Percentiles rank a stretch among this genome's conserved stretches.
Conservation (phyloP, 2,888 invertebrate species). For the Microdon myrmicae region DNA sequence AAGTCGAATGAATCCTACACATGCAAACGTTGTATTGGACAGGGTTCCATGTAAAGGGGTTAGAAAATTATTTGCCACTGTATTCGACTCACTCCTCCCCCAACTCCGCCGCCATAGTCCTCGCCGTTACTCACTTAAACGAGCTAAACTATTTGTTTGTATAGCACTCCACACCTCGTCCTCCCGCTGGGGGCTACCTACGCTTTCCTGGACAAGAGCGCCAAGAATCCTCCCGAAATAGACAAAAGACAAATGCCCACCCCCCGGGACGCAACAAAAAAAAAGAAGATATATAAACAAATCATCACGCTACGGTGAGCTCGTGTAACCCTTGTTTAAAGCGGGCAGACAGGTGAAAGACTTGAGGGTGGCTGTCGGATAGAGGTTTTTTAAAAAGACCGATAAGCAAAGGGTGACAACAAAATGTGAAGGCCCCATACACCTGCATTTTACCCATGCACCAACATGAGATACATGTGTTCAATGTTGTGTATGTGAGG, state of each 20-base stretch:
- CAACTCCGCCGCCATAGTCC: not conserved
- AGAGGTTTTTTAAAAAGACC: slow-evolving; percentile 28
- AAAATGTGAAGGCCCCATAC: too few relatives aligned
- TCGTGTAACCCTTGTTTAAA: slow-evolving; percentile 22
- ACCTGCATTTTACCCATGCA: slow-evolving; percentile 32
- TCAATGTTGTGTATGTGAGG: too few relatives aligned
- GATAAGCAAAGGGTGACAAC: slow-evolving; percentile 39
- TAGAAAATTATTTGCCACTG: slow-evolving; percentile 23
- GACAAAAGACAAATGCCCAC: not conserved
- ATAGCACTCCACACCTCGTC: too few relatives aligned
- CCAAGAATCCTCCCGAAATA: slow-evolving; percentile 28
- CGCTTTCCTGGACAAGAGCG: slow-evolving; percentile 9
- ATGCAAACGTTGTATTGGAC: too few relatives aligned
- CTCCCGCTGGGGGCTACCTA: too few relatives aligned
- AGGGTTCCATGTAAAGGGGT: too few relatives aligned
- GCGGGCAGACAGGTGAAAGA: too few relatives aligned
- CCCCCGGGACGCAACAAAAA: not conserved
- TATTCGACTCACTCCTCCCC: slow-evolving; percentile 4
- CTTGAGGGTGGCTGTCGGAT: slow-evolving; percentile 5
- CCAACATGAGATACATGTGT: not conserved
- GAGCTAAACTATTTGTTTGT: slow-evolving; percentile 28
- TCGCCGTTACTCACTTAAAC: slow-evolving; percentile 32
- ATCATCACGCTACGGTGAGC: slow-evolving; percentile 53
- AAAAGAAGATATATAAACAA: slow-evolving; percentile 49
- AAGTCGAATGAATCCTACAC: slow-evolving; percentile 3